Conservation (phyloP, 2,113 vertebrate species). For the Ahaetulla prasina region DNA sequence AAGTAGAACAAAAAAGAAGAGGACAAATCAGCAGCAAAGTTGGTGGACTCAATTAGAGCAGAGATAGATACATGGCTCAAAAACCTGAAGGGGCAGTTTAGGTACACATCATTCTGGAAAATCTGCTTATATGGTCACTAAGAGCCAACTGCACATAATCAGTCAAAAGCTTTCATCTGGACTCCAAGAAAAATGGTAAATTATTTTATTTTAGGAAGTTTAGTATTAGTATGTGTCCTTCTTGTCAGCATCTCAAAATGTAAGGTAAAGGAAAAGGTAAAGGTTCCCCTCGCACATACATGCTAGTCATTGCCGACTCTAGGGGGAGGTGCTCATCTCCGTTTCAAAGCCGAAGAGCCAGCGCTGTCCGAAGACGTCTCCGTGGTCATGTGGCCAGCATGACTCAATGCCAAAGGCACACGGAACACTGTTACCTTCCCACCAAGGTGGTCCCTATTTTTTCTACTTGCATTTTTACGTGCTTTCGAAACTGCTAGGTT, state of each 20-base stretch:
- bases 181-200: not conserved
- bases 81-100: not conserved
- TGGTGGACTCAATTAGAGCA: not conserved
- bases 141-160: not conserved
- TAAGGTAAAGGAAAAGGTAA: too few species aligned
- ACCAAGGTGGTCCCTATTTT: too few species aligned
- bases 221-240: not conserved
- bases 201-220: not conserved
- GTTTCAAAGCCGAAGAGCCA: not conserved
- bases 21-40: not conserved
- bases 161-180: not conserved
- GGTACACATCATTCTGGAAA: not conserved
- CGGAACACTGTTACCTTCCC: too few species aligned
- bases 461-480: too few species aligned
- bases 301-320: not conserved
- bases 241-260: not conserved
- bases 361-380: not conserved
- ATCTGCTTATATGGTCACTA: not conserved
- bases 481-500: too few species aligned
- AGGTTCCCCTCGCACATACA: not conserved
- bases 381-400: too few species aligned
- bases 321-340: not conserved
- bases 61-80: not conserved
- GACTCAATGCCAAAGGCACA: too few species aligned
- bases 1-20: not conserved